Evolutionary conservation across 1,140 invertebrate species (phyloP).

Genomic region (Physella acuta): DNA sequence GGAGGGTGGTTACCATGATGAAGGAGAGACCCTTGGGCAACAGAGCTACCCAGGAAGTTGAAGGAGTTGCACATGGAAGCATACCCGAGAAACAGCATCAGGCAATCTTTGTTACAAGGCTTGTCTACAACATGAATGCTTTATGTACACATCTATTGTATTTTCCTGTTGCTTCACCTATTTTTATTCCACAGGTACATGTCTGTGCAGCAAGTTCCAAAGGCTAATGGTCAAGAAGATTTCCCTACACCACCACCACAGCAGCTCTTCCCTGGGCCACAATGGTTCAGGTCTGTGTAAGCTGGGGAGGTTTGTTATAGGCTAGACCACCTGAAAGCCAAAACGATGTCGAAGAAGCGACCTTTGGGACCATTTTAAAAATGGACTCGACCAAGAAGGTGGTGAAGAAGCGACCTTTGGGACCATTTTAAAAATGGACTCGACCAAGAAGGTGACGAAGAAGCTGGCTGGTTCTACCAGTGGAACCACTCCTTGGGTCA

Average conservation of each 20-base stretch:
- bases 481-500: slow-evolving; percentile 32
- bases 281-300: slow-evolving; percentile 36
- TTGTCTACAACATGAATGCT: slow-evolving; percentile 19
- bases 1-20: neutral
- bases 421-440: slow-evolving; percentile 38
- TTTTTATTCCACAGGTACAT: neutral
- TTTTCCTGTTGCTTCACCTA: neutral
- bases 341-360: slow-evolving; percentile 37
- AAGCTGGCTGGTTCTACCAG: slow-evolving; percentile 26
- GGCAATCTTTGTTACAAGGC: neutral
- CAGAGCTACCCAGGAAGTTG: slow-evolving; percentile 26
- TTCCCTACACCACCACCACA: too few relatives aligned
- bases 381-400: slow-evolving; percentile 39
- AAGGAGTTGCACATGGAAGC: slow-evolving; percentile 23
- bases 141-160: neutral
- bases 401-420: slow-evolving; percentile 35
- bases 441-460: slow-evolving; percentile 31
- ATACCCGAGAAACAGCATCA: slow-evolving; percentile 13
- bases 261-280: slow-evolving; percentile 13
- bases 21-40: slow-evolving; percentile 30
- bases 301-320: slow-evolving; percentile 29
- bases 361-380: slow-evolving; percentile 37
- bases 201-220: slow-evolving; percentile 1
- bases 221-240: neutral
- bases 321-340: slow-evolving; percentile 32